Evolutionary conservation across 2,113 vertebrate species (phyloP).

Genomic region (Hippoglossus stenolepis): DNA sequence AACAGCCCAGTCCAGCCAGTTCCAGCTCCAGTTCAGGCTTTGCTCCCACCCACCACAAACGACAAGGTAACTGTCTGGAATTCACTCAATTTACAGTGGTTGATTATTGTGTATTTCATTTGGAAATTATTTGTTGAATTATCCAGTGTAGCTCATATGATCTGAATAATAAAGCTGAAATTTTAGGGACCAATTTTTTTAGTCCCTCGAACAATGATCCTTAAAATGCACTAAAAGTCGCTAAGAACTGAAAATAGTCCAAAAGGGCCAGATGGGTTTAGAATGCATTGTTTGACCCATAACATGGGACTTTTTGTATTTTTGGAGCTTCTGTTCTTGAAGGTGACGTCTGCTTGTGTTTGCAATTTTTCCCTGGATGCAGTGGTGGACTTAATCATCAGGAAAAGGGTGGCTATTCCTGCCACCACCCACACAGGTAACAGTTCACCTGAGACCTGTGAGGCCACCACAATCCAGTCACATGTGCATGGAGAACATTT

Average conservation of each 20-base stretch:
- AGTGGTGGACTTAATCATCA: slow-evolving; percentile 76
- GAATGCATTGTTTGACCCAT: background rate
- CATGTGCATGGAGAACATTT: slow-evolving; percentile 34
- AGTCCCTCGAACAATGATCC: too few relatives aligned
- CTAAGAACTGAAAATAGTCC: background rate
- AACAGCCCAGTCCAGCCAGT: slow-evolving; percentile 95
- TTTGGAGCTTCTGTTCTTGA: background rate
- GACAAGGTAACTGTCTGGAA: slow-evolving; percentile 87
- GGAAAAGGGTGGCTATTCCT: slow-evolving; percentile 70
- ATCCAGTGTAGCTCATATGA: background rate
- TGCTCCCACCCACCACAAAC: slow-evolving; percentile 87
- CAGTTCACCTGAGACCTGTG: slow-evolving; percentile 13
- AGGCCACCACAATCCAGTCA: background rate
- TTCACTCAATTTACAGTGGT: background rate
- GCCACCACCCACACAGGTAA: slow-evolving; percentile 76
- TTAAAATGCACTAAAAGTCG: background rate
- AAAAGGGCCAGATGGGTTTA: background rate
- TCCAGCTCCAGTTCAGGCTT: slow-evolving; percentile 93
- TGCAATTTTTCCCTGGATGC: slow-evolving; percentile 53
- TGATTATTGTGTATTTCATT: background rate
- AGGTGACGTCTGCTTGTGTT: slow-evolving; percentile 54
- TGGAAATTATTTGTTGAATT: background rate
- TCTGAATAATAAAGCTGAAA: background rate
- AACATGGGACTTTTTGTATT: background rate
- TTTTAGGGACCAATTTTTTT: background rate